Percentiles rank a stretch among this genome's conserved stretches.
phyloP scores from a whole-genome alignment of 92 coral and sea anemone genomes.

The Epizoanthus illoricatus region DNA sequence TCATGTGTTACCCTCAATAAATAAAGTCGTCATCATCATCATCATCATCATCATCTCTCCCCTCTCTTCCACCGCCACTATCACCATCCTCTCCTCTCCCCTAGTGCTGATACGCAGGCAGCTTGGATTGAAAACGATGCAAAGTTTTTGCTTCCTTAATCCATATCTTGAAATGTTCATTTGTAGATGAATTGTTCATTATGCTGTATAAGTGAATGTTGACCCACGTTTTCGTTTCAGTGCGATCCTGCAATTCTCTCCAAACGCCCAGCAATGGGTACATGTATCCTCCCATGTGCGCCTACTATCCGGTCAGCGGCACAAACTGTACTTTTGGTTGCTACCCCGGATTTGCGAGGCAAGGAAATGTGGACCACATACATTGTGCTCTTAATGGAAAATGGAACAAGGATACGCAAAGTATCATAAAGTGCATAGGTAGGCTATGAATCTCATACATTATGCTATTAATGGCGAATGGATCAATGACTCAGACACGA shows the following conservation, averaged over 20 bases:
- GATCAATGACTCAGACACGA: constrained; percentile 30
- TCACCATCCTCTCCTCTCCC: too few relatives aligned
- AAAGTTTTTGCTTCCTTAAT: too few relatives aligned
- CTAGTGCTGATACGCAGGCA: too few relatives aligned
- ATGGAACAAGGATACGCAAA: constrained; percentile 40
- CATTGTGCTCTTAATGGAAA: neutral
- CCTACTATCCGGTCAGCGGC: constrained; percentile 41
- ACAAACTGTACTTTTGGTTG: constrained; percentile 43
- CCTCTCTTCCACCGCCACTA: too few relatives aligned
- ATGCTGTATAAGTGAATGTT: neutral
- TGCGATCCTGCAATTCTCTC: constrained; percentile 51
- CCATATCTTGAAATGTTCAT: too few relatives aligned
- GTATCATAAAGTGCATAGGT: constrained; percentile 42
- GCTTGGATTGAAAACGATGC: too few relatives aligned
- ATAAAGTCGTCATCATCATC: too few relatives aligned
- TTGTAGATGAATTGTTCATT: too few relatives aligned
- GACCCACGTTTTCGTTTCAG: constrained; percentile 19
- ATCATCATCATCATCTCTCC: too few relatives aligned
- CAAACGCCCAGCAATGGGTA: constrained; percentile 51
- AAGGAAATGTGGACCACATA: neutral
- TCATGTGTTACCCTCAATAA: too few relatives aligned
- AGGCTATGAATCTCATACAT: neutral
- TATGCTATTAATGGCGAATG: constrained; percentile 6
- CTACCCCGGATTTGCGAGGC: neutral
- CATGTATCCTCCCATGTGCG: constrained; percentile 63